These are phyloP conservation scores for Spodoptera exigua DNA, from an alignment of 2,888 invertebrate genomes.

Conservation along the genomic window DNA sequence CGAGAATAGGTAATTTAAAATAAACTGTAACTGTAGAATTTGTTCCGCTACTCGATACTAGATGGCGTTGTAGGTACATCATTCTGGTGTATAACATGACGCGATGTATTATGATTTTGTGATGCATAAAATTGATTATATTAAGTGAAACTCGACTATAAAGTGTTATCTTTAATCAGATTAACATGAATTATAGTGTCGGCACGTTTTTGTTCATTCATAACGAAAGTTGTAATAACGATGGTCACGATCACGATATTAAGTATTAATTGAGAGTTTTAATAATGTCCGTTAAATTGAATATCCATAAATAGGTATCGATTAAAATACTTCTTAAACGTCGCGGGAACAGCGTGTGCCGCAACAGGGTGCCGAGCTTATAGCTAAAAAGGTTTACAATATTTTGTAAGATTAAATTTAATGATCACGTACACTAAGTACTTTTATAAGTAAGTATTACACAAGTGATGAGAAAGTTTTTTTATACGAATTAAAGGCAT, in stretches of 20 bases:
- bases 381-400: slow-evolving; percentile 11
- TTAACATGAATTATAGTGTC: slow-evolving; percentile 31
- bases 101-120: slow-evolving; percentile 12
- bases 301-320: slow-evolving; percentile 60
- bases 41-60: slow-evolving; percentile 70
- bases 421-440: no score
- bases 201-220: slow-evolving; percentile 20
- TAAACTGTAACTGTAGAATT: neutral
- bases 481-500: no score
- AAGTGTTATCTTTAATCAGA: slow-evolving; percentile 37
- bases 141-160: slow-evolving; percentile 31
- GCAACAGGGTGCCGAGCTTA: slow-evolving; percentile 24
- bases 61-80: slow-evolving; percentile 69
- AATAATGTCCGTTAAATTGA: slow-evolving; percentile 62
- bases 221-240: slow-evolving; percentile 49
- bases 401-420: no score
- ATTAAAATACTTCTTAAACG: slow-evolving; percentile 54
- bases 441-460: no score
- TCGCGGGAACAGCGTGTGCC: slow-evolving; percentile 22
- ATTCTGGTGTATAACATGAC: neutral
- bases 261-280: slow-evolving; percentile 47
- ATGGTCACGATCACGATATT: slow-evolving; percentile 26
- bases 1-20: neutral
- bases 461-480: no score
- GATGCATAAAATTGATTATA: slow-evolving; percentile 42